Evolutionary conservation across 2,797 vertebrate species (phyloP), one percentile per base, ranked within the genome.

Genomic region (Odontamblyopus rebecca): DNA sequence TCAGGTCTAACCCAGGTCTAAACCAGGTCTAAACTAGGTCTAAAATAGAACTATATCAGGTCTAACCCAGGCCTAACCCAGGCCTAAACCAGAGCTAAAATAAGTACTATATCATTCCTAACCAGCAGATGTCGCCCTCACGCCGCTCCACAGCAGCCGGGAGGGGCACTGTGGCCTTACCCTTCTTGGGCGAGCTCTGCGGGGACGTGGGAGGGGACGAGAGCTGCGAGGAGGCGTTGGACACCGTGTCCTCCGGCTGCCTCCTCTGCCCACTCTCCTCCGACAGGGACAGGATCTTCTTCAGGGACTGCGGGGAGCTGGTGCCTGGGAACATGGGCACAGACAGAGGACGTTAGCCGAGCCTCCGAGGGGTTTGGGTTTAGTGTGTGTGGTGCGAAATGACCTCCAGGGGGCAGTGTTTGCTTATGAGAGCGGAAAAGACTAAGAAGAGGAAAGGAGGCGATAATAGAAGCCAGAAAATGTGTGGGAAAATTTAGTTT

Each of bases 211-310:
- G 97, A 61, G 98, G 98, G 77, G 97, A 98, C 64, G 96, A 97
- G 51, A 98, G 91, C 85, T 98, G 97, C 0, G 96, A 97, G 65
- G 97, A 98, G 13, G 95, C 93, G 68, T 96, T 98, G 80, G 97
- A 98, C 82, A 98, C 76, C 0, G 95, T 78, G 70, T 99, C 98
- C 81, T 99, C 98, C 50, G 95, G 89, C 73, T 93, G 95, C 68
- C 95, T 95, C 83, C 95, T 95, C 79, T 97, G 96, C 67, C 95
- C 95, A 69, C 93, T 95, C 91, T 99, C 98, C 93, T 99, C 98
- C 0, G 98, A 99, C 85, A 99, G 92, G 18, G 98, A 96, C 86
- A 99, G 95, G 74, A 99, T 99, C 94, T 99, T 99, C 95, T 99
- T 99, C 93, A 99, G 94, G 87, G 97, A 97, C 94, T 98, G 97